Conservation (phyloP, 2,113 vertebrate genomes). For the Todiramphus saurophagus region DNA sequence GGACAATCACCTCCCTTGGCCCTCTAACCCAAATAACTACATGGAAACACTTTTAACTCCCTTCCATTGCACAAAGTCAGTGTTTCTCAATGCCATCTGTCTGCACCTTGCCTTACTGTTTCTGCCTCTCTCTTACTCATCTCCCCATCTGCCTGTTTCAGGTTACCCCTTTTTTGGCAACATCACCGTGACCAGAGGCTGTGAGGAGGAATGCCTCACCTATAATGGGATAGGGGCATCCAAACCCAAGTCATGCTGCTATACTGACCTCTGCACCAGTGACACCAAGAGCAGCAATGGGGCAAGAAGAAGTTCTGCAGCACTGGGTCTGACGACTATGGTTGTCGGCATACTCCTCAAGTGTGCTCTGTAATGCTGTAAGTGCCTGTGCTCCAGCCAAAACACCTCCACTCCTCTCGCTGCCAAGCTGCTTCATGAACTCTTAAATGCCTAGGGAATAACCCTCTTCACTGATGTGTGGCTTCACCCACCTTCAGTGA, state of each 20-base stretch:
- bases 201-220: neutral
- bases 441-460: neutral
- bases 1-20: neutral
- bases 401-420: neutral
- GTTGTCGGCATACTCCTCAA: neutral
- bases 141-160: neutral
- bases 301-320: neutral
- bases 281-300: neutral
- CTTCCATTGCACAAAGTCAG: neutral
- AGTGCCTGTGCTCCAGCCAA: neutral
- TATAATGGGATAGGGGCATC: rapidly evolving
- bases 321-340: neutral
- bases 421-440: neutral
- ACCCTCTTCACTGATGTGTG: neutral
- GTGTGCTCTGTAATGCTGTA: neutral
- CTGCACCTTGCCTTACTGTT: neutral
- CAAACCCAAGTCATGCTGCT: slow-evolving; percentile 22
- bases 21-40: neutral
- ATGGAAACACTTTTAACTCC: neutral
- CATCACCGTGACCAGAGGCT: slow-evolving; percentile 21
- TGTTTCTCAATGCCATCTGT: rapidly evolving
- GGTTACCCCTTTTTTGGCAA: slow-evolving; percentile 55
- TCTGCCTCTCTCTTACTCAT: neutral
- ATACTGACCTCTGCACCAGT: neutral
- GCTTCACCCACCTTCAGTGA: neutral